Percentiles rank a stretch among this genome's conserved stretches.
Evolutionary conservation across 1,140 invertebrate species (phyloP).

Genomic region (Drosophila elegans): DNA sequence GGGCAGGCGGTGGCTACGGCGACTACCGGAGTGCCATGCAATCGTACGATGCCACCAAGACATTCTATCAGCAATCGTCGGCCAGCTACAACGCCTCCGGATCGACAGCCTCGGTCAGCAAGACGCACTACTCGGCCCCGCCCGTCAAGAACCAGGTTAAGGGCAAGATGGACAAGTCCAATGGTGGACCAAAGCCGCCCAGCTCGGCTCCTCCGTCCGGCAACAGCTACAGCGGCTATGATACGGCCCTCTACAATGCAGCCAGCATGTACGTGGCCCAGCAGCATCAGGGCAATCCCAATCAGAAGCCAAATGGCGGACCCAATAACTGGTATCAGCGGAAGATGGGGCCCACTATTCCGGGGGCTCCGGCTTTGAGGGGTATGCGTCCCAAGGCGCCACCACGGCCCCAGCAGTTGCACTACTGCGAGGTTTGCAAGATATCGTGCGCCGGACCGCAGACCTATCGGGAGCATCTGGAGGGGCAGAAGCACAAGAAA

Average conservation of each 20-base stretch:
- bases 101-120: constrained; percentile 85
- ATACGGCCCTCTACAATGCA: constrained; percentile 96
- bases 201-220: constrained; percentile 85
- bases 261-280: constrained; percentile 96
- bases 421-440: constrained; percentile 98
- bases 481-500: constrained; percentile 99
- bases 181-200: constrained; percentile 57
- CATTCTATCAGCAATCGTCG: constrained; percentile 89
- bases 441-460: constrained; percentile 98
- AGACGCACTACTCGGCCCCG: constrained; percentile 85
- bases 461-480: constrained; percentile 98
- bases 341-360: constrained; percentile 85
- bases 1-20: constrained; percentile 87
- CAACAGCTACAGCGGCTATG: constrained; percentile 92
- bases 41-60: constrained; percentile 88
- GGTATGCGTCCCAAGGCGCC: constrained; percentile 88
- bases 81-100: constrained; percentile 84
- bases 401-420: constrained; percentile 95
- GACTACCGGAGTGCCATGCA: constrained; percentile 87
- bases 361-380: constrained; percentile 56
- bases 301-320: constrained; percentile 65
- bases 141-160: constrained; percentile 85
- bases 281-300: constrained; percentile 86
- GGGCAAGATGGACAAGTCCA: constrained; percentile 75
- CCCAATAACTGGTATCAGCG: constrained; percentile 80